These are phyloP conservation scores for Lagria hirta DNA, from an alignment of 2,888 invertebrate species.

Conservation along the genomic window DNA sequence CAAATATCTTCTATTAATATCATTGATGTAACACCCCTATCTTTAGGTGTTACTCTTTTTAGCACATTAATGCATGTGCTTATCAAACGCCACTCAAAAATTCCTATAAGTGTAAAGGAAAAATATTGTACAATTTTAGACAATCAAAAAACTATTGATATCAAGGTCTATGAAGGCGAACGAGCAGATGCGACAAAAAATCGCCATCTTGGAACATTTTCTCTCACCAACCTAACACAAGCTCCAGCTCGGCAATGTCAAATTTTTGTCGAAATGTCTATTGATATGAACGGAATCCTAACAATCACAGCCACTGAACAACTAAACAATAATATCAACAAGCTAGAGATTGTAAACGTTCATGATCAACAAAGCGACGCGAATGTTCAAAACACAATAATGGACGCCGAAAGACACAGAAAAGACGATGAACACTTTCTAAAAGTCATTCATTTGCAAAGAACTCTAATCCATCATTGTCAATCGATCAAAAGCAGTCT, in stretches of 20 bases:
- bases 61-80: constrained; percentile 31
- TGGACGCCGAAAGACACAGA: constrained; percentile 24
- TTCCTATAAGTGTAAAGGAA: constrained; percentile 23
- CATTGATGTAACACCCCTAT: constrained; percentile 38
- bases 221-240: constrained; percentile 24
- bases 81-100: constrained; percentile 32
- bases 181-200: constrained; percentile 26
- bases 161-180: constrained; percentile 34
- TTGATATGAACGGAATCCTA: constrained; percentile 35
- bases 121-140: constrained; percentile 23
- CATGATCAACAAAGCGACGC: constrained; percentile 24
- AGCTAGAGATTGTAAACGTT: constrained; percentile 26
- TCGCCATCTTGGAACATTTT: constrained; percentile 22
- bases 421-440: constrained; percentile 23
- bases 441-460: too few relatives aligned
- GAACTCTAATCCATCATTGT: too few relatives aligned
- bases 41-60: constrained; percentile 31
- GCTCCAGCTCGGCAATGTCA: constrained; percentile 22
- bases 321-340: constrained; percentile 22
- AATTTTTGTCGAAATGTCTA: constrained; percentile 14
- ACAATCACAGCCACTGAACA: constrained; percentile 29
- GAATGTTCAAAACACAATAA: constrained; percentile 24
- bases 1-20: constrained; percentile 28
- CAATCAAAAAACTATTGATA: constrained; percentile 22
- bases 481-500: too few relatives aligned